Base-by-base conservation (phyloP, 2,797 vertebrate species). In the Lutjanus argentimaculatus region DNA sequence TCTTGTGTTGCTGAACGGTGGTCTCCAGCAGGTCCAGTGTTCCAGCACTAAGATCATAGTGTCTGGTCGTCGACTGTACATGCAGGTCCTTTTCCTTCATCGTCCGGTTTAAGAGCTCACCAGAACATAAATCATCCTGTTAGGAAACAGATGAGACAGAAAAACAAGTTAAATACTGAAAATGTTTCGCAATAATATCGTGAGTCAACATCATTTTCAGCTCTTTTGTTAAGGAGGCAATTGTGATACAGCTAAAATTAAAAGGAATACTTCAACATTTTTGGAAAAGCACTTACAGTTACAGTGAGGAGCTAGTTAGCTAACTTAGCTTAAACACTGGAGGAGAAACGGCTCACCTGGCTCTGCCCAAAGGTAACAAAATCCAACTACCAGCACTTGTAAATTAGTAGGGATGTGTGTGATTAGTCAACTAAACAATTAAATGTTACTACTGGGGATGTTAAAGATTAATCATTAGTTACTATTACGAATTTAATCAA, bases 71-170 rank as follows among this genome's bases (percentile, higher is more conserved):
- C 86, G 55, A 77, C 88, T 85, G 90, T 85, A 80, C 88, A 86
- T 85, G 89, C 88, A 80, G 88, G 71, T 89, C 85, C 77, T 73
- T 76, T 51, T 72, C 65, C 80, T 67, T 62, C 72, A 15, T 30
- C 6, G 49, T 25, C 66, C 45, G 12, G 46, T 84, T 97, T 99
- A 99, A 84, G 98, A 99, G 96, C 98, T 99, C 96, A 99, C 99
- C 96, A 99, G 93, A 80, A 99, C 98, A 76, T 99, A 99, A 94
- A 99, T 99, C 99, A 99, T 99, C 93, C 99, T 99, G 89, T 71
- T 0, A 72, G 91, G 91, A 88, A 36, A 42, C 0, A 48, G 17
- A 53, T 12, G 12, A 65, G 1, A 56, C 19, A 73, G 52, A 1
- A 4, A 12, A 45, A 49, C 0, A 8, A 36, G 45, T 62, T 17